phyloP scores from a whole-genome alignment of 2,113 vertebrate species.

The Lagopus muta region DNA sequence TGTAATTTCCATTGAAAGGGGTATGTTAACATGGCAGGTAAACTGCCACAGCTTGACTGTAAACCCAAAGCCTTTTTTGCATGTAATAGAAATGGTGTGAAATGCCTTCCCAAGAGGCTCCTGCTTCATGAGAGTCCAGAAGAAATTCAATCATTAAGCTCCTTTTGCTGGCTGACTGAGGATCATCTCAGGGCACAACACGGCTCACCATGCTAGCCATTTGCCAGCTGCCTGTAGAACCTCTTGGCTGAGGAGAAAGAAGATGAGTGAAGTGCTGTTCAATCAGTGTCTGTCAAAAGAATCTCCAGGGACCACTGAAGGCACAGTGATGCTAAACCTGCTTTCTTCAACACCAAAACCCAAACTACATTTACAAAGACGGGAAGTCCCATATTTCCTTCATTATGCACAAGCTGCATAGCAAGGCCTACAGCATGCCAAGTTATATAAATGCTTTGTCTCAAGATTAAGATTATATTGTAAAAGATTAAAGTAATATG shows the following conservation, averaged over 20 bases:
- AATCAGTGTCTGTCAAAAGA: neutral
- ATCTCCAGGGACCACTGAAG: neutral
- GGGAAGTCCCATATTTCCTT: neutral
- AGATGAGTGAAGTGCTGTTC: neutral
- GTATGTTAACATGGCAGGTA: neutral
- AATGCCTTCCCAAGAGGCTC: neutral
- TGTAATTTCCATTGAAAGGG: constrained; percentile 7
- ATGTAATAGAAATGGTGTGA: neutral
- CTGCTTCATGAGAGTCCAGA: neutral
- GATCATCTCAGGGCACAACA: rapidly evolving
- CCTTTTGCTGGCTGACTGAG: neutral
- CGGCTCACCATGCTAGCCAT: neutral
- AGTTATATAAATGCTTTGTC: neutral
- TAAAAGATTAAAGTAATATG: neutral
- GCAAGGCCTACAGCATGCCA: neutral
- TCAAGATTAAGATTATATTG: neutral
- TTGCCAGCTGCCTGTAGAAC: rapidly evolving
- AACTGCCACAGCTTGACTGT: neutral
- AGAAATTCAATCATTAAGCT: neutral
- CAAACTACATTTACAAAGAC: neutral
- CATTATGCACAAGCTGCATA: neutral
- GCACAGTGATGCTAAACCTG: neutral
- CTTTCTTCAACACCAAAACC: neutral
- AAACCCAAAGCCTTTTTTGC: neutral
- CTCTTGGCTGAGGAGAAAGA: neutral